A percentile compares a stretch with the other conserved stretches of the same genome.
These are phyloP conservation scores for Atrina japonica DNA, from an alignment of 2,888 invertebrate species.

Conservation along the genomic window DNA sequence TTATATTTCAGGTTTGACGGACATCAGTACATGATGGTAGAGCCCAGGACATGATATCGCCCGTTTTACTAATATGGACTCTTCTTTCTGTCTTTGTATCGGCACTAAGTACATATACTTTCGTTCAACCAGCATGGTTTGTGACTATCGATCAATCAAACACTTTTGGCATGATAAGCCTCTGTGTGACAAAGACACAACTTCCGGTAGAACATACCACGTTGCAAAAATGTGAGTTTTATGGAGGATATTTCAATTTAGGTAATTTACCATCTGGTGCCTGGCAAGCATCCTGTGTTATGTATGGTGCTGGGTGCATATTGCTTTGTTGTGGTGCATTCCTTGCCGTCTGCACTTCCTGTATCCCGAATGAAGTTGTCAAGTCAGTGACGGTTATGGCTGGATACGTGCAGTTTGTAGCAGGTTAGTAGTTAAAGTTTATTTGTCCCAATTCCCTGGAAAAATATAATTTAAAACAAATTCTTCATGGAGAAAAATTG, in stretches of 20 bases:
- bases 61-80: conserved; percentile 74
- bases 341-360: conserved; percentile 69
- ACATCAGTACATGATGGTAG: conserved; percentile 12
- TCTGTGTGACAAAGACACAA: conserved; percentile 56
- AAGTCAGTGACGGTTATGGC: conserved; percentile 68
- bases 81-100: conserved; percentile 79
- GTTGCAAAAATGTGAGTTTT: conserved; percentile 61
- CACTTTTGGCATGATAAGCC: conserved; percentile 73
- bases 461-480: background rate
- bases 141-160: conserved; percentile 68
- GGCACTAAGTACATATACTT: conserved; percentile 78
- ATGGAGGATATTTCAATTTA: conserved; percentile 71
- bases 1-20: conserved; percentile 8
- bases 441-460: background rate
- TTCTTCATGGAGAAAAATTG: background rate
- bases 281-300: conserved; percentile 77
- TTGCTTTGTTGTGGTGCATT: conserved; percentile 74
- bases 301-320: conserved; percentile 77
- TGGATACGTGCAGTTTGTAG: conserved; percentile 74
- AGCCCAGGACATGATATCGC: conserved; percentile 38
- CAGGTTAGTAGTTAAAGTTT: conserved; percentile 70
- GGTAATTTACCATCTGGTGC: conserved; percentile 71
- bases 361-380: conserved; percentile 64
- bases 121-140: conserved; percentile 81
- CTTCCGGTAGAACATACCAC: conserved; percentile 29